Evolutionary conservation across 2,113 vertebrate genomes (phyloP).

Genomic region (Spea multiplicata): DNA sequence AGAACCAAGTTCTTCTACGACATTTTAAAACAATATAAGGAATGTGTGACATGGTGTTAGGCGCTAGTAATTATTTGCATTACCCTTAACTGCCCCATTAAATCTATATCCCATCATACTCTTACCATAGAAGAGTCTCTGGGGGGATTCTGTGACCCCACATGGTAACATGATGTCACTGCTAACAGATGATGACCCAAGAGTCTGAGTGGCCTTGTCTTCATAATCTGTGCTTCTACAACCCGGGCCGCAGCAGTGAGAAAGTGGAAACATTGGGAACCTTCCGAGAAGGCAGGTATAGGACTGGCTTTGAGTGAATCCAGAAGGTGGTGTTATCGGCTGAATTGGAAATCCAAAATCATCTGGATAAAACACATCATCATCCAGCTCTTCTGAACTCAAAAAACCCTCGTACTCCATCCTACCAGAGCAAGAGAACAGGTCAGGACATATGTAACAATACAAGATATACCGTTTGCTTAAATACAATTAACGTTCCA

Average conservation of each 20-base stretch:
- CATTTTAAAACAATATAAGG: no score
- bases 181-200: slow-evolving; percentile 71
- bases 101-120: background rate
- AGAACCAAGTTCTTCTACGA: no score
- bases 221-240: slow-evolving; percentile 69
- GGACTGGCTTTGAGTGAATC: slow-evolving; percentile 71
- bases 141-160: slow-evolving; percentile 76
- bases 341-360: slow-evolving; percentile 69
- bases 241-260: slow-evolving; percentile 76
- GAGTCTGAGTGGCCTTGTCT: slow-evolving; percentile 80
- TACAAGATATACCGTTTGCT: no score
- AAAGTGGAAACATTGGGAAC: slow-evolving; percentile 74
- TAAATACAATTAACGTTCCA: no score
- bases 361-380: slow-evolving; percentile 77
- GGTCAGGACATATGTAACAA: background rate
- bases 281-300: slow-evolving; percentile 69
- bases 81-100: no score
- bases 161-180: slow-evolving; percentile 79
- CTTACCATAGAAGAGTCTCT: slow-evolving; percentile 81
- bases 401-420: slow-evolving; percentile 69
- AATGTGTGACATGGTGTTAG: no score
- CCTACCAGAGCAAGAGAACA: slow-evolving; percentile 4
- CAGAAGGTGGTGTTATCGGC: slow-evolving; percentile 68
- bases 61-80: no score
- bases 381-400: slow-evolving; percentile 71